These are phyloP conservation scores for Urocyon cinereoargenteus DNA, from an alignment of 2,797 vertebrate species.

Conservation along the genomic window DNA sequence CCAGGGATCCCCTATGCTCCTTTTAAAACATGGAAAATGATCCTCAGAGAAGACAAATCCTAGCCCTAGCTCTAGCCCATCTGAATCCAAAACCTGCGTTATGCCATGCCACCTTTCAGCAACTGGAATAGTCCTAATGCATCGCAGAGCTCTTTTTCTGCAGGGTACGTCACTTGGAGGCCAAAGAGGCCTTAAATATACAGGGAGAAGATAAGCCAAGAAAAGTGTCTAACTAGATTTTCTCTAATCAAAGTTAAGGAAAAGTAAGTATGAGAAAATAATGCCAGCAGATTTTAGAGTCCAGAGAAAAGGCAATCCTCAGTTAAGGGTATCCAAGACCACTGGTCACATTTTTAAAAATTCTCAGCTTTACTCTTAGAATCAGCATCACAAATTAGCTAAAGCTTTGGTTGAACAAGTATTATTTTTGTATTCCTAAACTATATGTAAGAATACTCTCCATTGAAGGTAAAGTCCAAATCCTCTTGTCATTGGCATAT, in stretches of 20 bases:
- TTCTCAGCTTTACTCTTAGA: background rate
- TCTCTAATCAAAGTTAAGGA: background rate
- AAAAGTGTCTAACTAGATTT: background rate
- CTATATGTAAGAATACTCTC: background rate
- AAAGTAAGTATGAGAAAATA: background rate
- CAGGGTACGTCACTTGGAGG: background rate
- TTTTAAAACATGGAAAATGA: background rate
- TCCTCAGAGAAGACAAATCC: background rate
- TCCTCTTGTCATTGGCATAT: background rate
- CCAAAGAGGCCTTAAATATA: background rate
- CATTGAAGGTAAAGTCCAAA: background rate
- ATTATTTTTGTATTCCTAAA: constrained; percentile 9
- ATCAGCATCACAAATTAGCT: background rate
- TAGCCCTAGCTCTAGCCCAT: background rate
- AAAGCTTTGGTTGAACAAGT: background rate
- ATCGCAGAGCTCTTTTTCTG: background rate
- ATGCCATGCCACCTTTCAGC: background rate
- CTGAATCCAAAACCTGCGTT: background rate
- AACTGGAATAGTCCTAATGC: background rate
- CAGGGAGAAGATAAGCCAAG: constrained; percentile 20
- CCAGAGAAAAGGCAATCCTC: background rate
- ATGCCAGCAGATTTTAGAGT: background rate
- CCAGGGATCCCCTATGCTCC: too few relatives aligned
- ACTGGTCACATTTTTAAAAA: background rate
- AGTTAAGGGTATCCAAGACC: background rate